phyloP scores from a whole-genome alignment of 2,797 vertebrate species.

The Apogon talboti region DNA sequence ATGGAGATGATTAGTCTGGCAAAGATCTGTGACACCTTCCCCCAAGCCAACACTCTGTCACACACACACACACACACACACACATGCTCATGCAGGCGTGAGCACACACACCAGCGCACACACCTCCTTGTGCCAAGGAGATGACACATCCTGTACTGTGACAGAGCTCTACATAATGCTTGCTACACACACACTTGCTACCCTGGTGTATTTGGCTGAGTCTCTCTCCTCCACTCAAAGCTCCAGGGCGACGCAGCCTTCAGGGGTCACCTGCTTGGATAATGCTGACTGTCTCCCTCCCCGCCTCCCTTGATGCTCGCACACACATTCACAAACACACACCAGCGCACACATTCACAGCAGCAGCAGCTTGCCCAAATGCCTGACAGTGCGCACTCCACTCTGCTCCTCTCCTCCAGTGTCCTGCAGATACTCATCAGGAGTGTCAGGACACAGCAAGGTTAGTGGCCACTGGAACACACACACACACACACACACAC shows the following conservation, averaged over 20 bases:
- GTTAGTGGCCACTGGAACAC: conserved; percentile 97
- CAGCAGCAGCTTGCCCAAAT: conserved; percentile 87
- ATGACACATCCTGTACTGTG: conserved; percentile 81
- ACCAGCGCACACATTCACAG: conserved; percentile 41
- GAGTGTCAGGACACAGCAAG: conserved; percentile 99
- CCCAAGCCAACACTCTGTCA: conserved; percentile 81
- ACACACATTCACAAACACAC: conserved; percentile 40
- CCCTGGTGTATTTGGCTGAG: conserved; percentile 81
- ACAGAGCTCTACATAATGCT: conserved; percentile 70
- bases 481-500: conserved; percentile 61
- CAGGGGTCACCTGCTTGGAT: conserved; percentile 99
- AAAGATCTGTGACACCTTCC: conserved; percentile 82
- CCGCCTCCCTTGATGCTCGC: conserved; percentile 84
- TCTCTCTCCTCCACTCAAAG: conserved; percentile 76
- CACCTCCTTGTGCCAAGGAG: conserved; percentile 82
- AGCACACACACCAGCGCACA: conserved; percentile 67
- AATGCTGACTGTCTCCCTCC: conserved; percentile 94
- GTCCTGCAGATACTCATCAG: conserved; percentile 99
- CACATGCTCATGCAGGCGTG: conserved; percentile 39
- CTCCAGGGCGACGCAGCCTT: conserved; percentile 91
- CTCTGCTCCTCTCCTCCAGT: conserved; percentile 92
- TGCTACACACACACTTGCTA: conserved; percentile 40
- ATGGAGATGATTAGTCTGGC: conserved; percentile 83
- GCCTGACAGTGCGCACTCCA: conserved; percentile 93
- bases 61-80: conserved; percentile 57